Evolutionary conservation across 2,888 invertebrate genomes (phyloP).

Genomic region (Acleris emargana): DNA sequence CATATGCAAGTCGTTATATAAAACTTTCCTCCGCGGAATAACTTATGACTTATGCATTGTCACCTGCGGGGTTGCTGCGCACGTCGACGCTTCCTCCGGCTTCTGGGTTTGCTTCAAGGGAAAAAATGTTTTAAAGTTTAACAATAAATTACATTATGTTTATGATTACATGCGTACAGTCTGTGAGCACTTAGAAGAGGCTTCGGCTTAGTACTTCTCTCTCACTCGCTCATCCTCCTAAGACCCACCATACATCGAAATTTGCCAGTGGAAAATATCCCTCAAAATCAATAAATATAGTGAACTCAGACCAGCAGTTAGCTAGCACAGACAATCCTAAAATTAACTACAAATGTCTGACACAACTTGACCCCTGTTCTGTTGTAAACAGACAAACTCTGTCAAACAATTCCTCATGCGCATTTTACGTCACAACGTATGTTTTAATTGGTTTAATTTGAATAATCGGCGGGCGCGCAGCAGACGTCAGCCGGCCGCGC

Average conservation of each 20-base stretch:
- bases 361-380: conserved; percentile 10
- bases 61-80: conserved; percentile 44
- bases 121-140: no score
- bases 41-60: conserved; percentile 57
- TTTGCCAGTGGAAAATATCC: no score
- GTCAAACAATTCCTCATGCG: conserved; percentile 15
- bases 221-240: no score
- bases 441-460: conserved; percentile 32
- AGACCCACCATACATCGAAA: no score
- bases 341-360: neutral
- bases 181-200: no score
- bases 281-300: no score
- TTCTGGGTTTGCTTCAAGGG: conserved; percentile 7
- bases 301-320: no score
- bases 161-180: no score
- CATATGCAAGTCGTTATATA: conserved; percentile 4
- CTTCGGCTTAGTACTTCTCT: no score
- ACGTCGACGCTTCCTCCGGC: neutral
- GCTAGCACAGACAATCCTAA: neutral
- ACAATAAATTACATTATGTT: no score
- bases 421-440: conserved; percentile 30
- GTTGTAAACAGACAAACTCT: conserved; percentile 24
- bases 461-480: conserved; percentile 20
- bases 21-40: conserved; percentile 26
- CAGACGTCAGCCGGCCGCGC: conserved; percentile 25